Evolutionary conservation across 1,140 invertebrate species (phyloP), one percentile per base, ranked within the genome.

Genomic region (Euwallacea fornicatus): DNA sequence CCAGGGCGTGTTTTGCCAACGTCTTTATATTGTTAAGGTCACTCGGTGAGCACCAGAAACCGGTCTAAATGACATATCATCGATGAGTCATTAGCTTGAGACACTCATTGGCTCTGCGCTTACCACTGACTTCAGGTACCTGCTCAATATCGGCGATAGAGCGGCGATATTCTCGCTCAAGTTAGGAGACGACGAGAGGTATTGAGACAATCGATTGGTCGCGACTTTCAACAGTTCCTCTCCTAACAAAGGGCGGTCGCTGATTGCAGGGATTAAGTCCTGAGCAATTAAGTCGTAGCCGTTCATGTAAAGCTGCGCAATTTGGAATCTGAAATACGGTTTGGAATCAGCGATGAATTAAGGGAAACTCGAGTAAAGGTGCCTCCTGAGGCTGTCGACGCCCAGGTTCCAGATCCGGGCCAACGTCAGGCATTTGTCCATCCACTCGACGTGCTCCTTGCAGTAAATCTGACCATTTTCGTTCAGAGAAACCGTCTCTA

Each of bases 401-500:
- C 93, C 89, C 42, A 96, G 81, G 68, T 88, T 87, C 93, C 95
- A 97, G 60, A 91, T 87, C 50, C 88, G 86, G 0, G 91, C 91
- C 21, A 97, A 81, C 15, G 84, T 84, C 54, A 89, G 83, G 69
- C 91, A 88, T 76, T 88, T 88, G 76, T 87, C 81, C 82, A 93
- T 90, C 88, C 91, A 93, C 7, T 80, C 74, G 21, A 85, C 78
- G 71, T 88, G 88, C 72, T 91, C 86, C 2, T 81, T 81, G 53
- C 85, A 85, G 75, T 86, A 87, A 44, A 86, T 76, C 75, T 77
- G 80, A 81, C 66, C 83, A 77, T 43, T 80, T 78, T 88, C 83
- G 58, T 85, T 82, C 66, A 85, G 80, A 64, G 84, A 81, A 73
- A 86, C 80, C 77, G 80, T 81, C 85, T 85, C 89, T 77, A 91